phyloP scores from a whole-genome alignment of 1,140 invertebrate species.

The Druon quercuslanigerum region DNA sequence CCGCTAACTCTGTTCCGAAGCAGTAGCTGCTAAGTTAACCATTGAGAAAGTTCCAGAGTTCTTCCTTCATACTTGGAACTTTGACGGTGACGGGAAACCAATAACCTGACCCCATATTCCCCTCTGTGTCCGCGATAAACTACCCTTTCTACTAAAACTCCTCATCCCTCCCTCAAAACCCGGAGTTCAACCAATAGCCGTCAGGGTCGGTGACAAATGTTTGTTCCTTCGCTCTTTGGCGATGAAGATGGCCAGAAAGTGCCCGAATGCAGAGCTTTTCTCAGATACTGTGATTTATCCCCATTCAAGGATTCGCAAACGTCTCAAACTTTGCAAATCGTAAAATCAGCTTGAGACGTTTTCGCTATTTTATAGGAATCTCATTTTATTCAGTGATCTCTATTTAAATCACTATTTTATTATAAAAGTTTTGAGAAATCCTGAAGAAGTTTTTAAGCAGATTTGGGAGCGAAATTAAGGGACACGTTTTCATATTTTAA shows the following conservation, averaged over 20 bases:
- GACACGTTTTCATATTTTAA: too few species aligned
- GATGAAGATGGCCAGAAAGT: slow-evolving; percentile 8
- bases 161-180: neutral
- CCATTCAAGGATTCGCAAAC: slow-evolving; percentile 12
- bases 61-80: slow-evolving; percentile 21
- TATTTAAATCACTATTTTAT: too few species aligned
- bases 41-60: slow-evolving; percentile 20
- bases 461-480: too few species aligned
- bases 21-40: slow-evolving; percentile 30
- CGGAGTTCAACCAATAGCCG: slow-evolving; percentile 22
- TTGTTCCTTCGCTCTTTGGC: slow-evolving; percentile 19
- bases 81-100: slow-evolving; percentile 27
- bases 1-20: slow-evolving; percentile 14
- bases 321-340: neutral
- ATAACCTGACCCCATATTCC: neutral
- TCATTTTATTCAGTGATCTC: too few species aligned
- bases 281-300: slow-evolving; percentile 18
- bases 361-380: too few species aligned
- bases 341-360: neutral
- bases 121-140: slow-evolving; percentile 9
- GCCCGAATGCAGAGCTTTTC: neutral
- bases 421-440: too few species aligned
- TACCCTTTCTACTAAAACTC: neutral
- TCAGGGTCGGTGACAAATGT: slow-evolving; percentile 24
- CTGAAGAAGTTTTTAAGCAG: too few species aligned